Conservation (phyloP, 2,888 invertebrate genomes). For the Aplocera efformata region DNA sequence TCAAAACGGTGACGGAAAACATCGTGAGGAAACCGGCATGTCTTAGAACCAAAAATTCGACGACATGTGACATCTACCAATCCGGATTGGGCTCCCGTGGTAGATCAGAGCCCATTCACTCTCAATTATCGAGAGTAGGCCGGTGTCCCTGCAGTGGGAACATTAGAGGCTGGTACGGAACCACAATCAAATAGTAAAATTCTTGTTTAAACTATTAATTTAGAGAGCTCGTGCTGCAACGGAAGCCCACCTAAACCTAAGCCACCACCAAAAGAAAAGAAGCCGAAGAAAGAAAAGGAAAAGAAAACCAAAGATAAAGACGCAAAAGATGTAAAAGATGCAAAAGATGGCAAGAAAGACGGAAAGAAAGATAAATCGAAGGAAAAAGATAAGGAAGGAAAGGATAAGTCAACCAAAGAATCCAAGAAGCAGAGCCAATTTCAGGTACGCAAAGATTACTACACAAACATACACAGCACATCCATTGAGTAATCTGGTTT, state of each 20-base stretch:
- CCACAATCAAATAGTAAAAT: too few relatives aligned
- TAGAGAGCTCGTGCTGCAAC: conserved; percentile 91
- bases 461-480: conserved; percentile 60
- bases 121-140: too few relatives aligned
- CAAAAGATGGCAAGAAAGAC: conserved; percentile 77
- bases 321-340: conserved; percentile 73
- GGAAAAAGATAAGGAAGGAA: conserved; percentile 82
- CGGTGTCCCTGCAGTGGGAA: too few relatives aligned
- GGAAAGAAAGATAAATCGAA: conserved; percentile 82
- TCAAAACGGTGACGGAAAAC: too few relatives aligned
- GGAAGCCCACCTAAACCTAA: conserved; percentile 84
- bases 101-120: too few relatives aligned
- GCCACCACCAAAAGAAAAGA: conserved; percentile 84
- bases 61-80: too few relatives aligned
- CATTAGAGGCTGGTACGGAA: too few relatives aligned
- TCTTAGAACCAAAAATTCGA: too few relatives aligned
- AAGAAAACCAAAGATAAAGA: conserved; percentile 83
- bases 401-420: conserved; percentile 80
- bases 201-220: too few relatives aligned
- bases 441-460: conserved; percentile 73
- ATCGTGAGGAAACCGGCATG: too few relatives aligned
- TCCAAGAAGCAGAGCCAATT: conserved; percentile 84
- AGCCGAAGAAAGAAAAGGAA: conserved; percentile 84
- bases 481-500: conserved; percentile 58
- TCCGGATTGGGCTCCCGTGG: too few relatives aligned